A percentile compares a stretch with the other conserved stretches of the same genome.
Conservation (phyloP, 2,797 vertebrate genomes). For the Ateles fusciceps region DNA sequence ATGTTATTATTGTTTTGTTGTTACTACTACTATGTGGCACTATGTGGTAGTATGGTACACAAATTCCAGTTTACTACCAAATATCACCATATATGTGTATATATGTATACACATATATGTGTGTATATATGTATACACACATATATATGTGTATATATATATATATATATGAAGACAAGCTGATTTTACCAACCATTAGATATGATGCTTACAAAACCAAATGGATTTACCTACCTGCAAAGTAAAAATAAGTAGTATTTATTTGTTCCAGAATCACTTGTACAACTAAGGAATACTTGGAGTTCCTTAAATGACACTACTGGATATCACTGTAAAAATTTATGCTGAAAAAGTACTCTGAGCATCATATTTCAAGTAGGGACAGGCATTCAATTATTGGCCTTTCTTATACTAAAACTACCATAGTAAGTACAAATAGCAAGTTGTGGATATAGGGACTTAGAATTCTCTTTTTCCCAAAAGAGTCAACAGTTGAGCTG, state of each 20-base stretch:
- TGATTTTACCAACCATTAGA: constrained; percentile 6
- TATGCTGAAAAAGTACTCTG: not conserved
- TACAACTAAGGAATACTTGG: not conserved
- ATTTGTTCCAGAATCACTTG: constrained; percentile 4
- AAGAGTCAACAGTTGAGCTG: not conserved
- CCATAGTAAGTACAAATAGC: not conserved
- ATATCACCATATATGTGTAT: not conserved
- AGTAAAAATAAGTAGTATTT: not conserved
- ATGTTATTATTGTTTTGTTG: not conserved
- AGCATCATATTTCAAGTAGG: not conserved
- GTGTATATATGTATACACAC: no score
- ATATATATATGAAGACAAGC: not conserved
- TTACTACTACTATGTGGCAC: not conserved
- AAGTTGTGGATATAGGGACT: not conserved
- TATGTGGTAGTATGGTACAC: not conserved
- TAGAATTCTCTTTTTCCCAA: not conserved
- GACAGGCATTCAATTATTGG: not conserved
- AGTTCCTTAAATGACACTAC: not conserved
- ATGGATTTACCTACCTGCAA: not conserved
- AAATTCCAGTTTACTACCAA: not conserved
- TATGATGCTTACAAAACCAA: not conserved
- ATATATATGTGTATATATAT: no score
- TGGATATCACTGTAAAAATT: not conserved
- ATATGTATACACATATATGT: not conserved
- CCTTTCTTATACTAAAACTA: not conserved